phyloP scores from a whole-genome alignment of 2,888 invertebrate species.

The Dicyrtomina minuta region DNA sequence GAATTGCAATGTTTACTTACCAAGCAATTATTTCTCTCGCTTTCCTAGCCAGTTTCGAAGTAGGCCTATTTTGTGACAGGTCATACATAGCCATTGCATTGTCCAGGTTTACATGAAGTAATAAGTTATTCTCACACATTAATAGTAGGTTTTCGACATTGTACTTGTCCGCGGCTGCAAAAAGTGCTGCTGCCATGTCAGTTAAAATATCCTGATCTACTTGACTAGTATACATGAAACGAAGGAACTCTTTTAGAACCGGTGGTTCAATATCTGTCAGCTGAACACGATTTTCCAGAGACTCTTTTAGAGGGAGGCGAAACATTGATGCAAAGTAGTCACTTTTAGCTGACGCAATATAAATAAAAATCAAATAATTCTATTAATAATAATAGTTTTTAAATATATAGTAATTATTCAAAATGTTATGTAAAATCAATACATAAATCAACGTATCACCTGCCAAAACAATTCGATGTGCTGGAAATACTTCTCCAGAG shows the following conservation, averaged over 20 bases:
- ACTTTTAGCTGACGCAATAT: conserved; percentile 2
- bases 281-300: neutral
- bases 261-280: conserved; percentile 15
- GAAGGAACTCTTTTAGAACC: conserved; percentile 9
- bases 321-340: conserved; percentile 19
- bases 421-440: too few species aligned
- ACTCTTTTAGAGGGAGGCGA: conserved; percentile 9
- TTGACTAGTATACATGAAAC: conserved; percentile 5
- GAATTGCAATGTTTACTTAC: conserved; percentile 27
- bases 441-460: conserved; percentile 34
- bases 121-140: conserved; percentile 36
- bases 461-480: conserved; percentile 43
- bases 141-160: conserved; percentile 36
- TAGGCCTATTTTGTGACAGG: conserved; percentile 32
- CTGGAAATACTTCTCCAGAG: conserved; percentile 34
- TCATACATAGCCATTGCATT: conserved; percentile 46
- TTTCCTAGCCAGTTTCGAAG: conserved; percentile 33
- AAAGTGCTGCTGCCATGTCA: conserved; percentile 33
- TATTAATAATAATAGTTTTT: neutral
- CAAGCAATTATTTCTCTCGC: conserved; percentile 43
- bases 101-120: conserved; percentile 31
- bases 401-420: too few species aligned
- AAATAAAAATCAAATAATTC: neutral
- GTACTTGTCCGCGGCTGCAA: conserved; percentile 41
- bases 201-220: conserved; percentile 32